Evolutionary conservation across 2,113 vertebrate species (phyloP).

Genomic region (Oryzias curvinotus): DNA sequence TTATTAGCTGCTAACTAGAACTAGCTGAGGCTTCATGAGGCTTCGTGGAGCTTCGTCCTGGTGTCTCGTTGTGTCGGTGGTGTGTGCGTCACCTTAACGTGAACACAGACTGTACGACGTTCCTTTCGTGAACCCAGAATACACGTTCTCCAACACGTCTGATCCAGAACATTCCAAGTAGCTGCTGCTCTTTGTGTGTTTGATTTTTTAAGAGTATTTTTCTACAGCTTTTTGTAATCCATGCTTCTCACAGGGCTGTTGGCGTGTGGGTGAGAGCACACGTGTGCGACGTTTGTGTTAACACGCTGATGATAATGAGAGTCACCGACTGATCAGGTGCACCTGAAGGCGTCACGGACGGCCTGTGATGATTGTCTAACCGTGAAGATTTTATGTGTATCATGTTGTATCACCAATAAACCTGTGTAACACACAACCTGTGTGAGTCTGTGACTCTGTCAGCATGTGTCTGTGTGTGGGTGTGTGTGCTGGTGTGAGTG

Average conservation of each 20-base stretch:
- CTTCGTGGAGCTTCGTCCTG: too few relatives aligned
- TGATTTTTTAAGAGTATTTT: conserved; percentile 69
- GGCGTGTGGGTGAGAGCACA: conserved; percentile 11
- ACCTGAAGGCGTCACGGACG: conserved; percentile 24
- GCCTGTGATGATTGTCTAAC: conserved; percentile 30
- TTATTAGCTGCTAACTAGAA: too few relatives aligned
- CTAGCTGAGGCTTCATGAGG: too few relatives aligned
- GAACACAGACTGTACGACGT: too few relatives aligned
- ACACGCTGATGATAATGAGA: conserved; percentile 4
- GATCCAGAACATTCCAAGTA: conserved; percentile 60
- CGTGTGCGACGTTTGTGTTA: conserved; percentile 23
- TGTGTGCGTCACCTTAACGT: too few relatives aligned
- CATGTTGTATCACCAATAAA: conserved; percentile 55
- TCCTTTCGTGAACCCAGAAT: too few relatives aligned
- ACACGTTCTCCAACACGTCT: too few relatives aligned
- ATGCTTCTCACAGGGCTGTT: conserved; percentile 28
- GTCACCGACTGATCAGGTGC: conserved; percentile 6
- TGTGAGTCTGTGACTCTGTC: background rate
- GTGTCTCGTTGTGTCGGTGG: too few relatives aligned
- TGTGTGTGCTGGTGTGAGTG: too few relatives aligned
- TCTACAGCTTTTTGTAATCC: conserved; percentile 66
- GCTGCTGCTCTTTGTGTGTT: conserved; percentile 42
- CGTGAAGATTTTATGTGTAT: conserved; percentile 50
- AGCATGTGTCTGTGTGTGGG: background rate
- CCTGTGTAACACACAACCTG: conserved; percentile 9